These are phyloP conservation scores for Ptilonorhynchus violaceus DNA, from an alignment of 2,113 vertebrate genomes.

Conservation along the genomic window DNA sequence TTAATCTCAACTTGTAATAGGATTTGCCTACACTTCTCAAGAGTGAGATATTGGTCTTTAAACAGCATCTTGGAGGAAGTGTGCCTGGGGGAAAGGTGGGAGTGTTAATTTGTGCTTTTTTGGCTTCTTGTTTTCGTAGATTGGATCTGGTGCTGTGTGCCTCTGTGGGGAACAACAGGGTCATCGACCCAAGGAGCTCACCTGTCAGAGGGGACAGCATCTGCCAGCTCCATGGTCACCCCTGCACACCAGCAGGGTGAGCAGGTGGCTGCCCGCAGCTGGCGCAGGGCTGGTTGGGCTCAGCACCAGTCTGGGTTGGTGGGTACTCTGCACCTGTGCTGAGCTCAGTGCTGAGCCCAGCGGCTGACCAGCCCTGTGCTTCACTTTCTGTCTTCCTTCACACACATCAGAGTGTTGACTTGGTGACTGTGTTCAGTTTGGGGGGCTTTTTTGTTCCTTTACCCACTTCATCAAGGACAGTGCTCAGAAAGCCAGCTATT, in stretches of 20 bases:
- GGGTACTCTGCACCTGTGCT: background rate
- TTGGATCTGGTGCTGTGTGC: background rate
- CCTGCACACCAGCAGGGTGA: background rate
- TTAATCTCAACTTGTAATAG: constrained; percentile 43
- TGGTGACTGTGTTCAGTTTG: background rate
- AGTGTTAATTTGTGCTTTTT: background rate
- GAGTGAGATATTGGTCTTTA: background rate
- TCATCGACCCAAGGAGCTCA: background rate
- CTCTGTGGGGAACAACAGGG: background rate
- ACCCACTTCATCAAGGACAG: background rate
- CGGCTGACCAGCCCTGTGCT: background rate
- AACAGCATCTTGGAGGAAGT: background rate
- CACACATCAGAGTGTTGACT: background rate
- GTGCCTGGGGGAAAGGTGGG: background rate
- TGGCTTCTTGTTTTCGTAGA: background rate
- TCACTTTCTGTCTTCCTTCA: background rate
- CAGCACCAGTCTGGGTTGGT: fast-evolving
- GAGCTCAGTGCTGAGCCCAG: background rate
- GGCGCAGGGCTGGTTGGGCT: background rate
- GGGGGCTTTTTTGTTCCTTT: background rate
- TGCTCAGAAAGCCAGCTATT: background rate
- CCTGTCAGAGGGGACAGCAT: background rate
- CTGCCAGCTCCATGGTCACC: background rate
- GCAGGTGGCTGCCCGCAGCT: background rate
- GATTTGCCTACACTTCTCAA: constrained; percentile 42